phyloP scores from a whole-genome alignment of 1,140 invertebrate genomes.

The Heliconius congener region DNA sequence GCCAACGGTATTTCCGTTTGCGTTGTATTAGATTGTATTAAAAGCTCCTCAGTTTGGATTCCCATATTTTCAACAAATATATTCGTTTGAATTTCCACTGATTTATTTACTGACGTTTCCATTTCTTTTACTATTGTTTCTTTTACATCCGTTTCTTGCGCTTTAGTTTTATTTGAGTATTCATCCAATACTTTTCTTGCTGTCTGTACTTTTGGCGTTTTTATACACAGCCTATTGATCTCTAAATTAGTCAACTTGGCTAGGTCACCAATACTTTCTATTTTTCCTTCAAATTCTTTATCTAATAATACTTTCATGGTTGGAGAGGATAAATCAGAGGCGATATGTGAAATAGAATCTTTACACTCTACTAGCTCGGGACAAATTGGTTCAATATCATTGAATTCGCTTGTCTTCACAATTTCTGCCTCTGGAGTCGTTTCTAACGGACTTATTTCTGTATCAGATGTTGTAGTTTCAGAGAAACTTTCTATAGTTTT shows the following conservation, averaged over 20 bases:
- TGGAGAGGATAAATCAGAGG: slow-evolving; percentile 64
- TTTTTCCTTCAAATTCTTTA: slow-evolving; percentile 69
- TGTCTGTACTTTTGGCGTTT: slow-evolving; percentile 71
- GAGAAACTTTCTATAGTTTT: slow-evolving; percentile 66
- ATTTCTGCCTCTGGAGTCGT: slow-evolving; percentile 61
- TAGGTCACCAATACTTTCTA: slow-evolving; percentile 80
- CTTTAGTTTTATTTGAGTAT: slow-evolving; percentile 49
- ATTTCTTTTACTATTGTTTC: slow-evolving; percentile 37
- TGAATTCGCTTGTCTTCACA: slow-evolving; percentile 64
- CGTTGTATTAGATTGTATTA: slow-evolving; percentile 31
- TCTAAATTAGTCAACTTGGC: slow-evolving; percentile 78
- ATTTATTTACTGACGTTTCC: slow-evolving; percentile 17
- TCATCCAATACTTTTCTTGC: slow-evolving; percentile 63
- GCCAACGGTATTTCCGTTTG: slow-evolving; percentile 52
- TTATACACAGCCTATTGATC: slow-evolving; percentile 78
- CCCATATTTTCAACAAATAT: slow-evolving; percentile 38
- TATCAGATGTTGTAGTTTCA: slow-evolving; percentile 47
- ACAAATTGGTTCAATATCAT: slow-evolving; percentile 70
- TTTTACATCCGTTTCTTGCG: slow-evolving; percentile 23
- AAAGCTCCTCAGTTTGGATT: slow-evolving; percentile 49
- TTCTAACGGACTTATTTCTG: slow-evolving; percentile 58
- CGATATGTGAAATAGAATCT: slow-evolving; percentile 68
- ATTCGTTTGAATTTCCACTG: slow-evolving; percentile 48
- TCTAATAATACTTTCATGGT: slow-evolving; percentile 64
- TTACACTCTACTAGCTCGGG: slow-evolving; percentile 61